Conservation (phyloP, 2,113 vertebrate genomes). For the Artemisiospiza belli region DNA sequence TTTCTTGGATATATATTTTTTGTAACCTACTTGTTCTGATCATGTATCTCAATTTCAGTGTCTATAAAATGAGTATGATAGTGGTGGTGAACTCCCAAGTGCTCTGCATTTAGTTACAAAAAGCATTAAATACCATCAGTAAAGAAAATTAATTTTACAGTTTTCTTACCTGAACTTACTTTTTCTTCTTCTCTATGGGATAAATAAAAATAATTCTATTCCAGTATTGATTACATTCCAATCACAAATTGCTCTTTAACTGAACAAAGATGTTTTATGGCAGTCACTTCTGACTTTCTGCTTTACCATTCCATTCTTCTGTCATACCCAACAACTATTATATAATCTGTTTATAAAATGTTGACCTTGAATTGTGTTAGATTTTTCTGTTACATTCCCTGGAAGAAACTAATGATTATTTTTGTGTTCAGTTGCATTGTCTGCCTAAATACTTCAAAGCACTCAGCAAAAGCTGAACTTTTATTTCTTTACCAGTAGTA, state of each 20-base stretch:
- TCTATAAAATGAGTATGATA: not conserved
- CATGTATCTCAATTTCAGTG: not conserved
- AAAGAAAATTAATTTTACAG: not conserved
- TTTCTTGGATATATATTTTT: not conserved
- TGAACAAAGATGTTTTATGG: not conserved
- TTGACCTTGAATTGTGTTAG: not conserved
- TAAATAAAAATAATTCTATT: not conserved
- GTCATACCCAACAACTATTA: not conserved
- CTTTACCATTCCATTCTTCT: not conserved
- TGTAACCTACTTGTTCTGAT: not conserved
- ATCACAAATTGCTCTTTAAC: not conserved
- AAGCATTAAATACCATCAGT: not conserved
- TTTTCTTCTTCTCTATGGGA: not conserved
- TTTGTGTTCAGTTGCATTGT: not conserved
- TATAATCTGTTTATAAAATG: not conserved
- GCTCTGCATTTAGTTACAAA: constrained; percentile 2
- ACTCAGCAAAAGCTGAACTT: not conserved
- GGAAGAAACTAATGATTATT: not conserved
- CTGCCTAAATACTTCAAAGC: not conserved
- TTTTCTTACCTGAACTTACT: not conserved
- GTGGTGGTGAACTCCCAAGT: not conserved
- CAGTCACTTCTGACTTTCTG: not conserved
- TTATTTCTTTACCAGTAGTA: not conserved
- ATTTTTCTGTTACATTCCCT: not conserved
- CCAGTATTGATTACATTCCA: not conserved